Conservation (phyloP, 2,113 vertebrate species). For the Vimba vimba region DNA sequence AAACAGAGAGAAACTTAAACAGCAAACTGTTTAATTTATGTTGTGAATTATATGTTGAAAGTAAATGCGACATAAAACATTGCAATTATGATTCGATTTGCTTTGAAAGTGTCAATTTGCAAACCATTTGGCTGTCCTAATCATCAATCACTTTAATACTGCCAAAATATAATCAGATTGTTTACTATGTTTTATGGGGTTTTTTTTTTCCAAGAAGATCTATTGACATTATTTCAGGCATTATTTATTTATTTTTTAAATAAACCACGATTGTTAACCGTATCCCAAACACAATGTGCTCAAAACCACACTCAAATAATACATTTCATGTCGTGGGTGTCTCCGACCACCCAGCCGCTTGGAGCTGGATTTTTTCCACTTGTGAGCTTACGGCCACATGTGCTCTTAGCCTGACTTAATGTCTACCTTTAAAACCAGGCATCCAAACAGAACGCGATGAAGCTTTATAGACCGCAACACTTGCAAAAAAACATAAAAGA, state of each 20-base stretch:
- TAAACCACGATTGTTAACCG: not conserved
- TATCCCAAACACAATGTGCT: slow-evolving; percentile 57
- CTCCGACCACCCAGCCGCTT: not conserved
- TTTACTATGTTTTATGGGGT: not conserved
- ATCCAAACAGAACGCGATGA: slow-evolving; percentile 74
- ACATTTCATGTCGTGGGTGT: not conserved
- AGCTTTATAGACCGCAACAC: slow-evolving; percentile 71
- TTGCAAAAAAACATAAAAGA: slow-evolving; percentile 65
- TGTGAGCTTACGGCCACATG: slow-evolving; percentile 61
- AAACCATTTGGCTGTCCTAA: not conserved
- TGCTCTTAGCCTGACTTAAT: slow-evolving; percentile 68
- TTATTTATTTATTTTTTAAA: not conserved
- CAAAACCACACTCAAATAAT: slow-evolving; percentile 1
- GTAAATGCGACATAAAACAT: slow-evolving; percentile 12
- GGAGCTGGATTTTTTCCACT: slow-evolving; percentile 32
- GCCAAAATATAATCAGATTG: slow-evolving; percentile 6
- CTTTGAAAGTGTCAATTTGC: not conserved
- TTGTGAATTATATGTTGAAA: slow-evolving; percentile 11
- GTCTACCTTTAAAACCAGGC: slow-evolving; percentile 82
- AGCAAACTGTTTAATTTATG: slow-evolving; percentile 58
- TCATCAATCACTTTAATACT: not conserved
- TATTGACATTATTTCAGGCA: not conserved
- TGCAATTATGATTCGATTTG: not conserved
- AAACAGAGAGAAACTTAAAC: slow-evolving; percentile 64
- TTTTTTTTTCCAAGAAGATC: not conserved